Evolutionary conservation across 2,797 vertebrate genomes (phyloP).

Genomic region (Holocentrus rufus): DNA sequence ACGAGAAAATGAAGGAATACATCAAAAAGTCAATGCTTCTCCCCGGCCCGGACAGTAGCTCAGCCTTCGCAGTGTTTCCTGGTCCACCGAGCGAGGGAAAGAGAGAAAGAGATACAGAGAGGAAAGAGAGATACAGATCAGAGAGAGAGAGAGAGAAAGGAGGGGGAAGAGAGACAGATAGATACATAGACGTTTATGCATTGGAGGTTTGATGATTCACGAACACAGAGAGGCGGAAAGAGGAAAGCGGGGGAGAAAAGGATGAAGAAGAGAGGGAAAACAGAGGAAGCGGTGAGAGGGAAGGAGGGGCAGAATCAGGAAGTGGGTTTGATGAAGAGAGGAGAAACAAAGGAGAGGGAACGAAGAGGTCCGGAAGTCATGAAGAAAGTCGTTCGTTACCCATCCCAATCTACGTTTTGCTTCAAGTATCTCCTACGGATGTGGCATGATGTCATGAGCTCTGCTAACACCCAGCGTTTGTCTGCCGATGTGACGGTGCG

Average conservation of each 20-base stretch:
- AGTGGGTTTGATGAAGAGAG: background rate
- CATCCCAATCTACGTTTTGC: conserved; percentile 61
- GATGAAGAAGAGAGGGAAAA: background rate
- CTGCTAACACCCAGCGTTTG: conserved; percentile 51
- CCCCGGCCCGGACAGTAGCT: conserved; percentile 63
- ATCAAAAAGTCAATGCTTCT: conserved; percentile 76
- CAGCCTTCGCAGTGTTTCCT: conserved; percentile 67
- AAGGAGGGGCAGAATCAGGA: background rate
- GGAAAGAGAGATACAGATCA: too few relatives aligned
- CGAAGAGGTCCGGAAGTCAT: conserved; percentile 28
- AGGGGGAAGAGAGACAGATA: background rate
- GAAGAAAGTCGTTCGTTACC: conserved; percentile 42
- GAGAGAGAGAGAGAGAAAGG: conserved; percentile 3
- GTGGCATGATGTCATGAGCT: conserved; percentile 42
- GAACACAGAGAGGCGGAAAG: conserved; percentile 15
- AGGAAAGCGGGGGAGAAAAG: background rate
- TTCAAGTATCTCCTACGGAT: conserved; percentile 71
- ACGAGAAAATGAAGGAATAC: conserved; percentile 77
- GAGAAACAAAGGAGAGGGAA: conserved; percentile 11
- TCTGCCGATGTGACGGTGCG: conserved; percentile 30
- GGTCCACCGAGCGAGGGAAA: conserved; percentile 59
- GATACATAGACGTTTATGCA: conserved; percentile 25
- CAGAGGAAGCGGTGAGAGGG: background rate
- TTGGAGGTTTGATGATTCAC: background rate
- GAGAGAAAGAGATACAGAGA: conserved; percentile 4